Evolutionary conservation across 2,888 invertebrate genomes (phyloP).

Genomic region (Byasa hedistus): DNA sequence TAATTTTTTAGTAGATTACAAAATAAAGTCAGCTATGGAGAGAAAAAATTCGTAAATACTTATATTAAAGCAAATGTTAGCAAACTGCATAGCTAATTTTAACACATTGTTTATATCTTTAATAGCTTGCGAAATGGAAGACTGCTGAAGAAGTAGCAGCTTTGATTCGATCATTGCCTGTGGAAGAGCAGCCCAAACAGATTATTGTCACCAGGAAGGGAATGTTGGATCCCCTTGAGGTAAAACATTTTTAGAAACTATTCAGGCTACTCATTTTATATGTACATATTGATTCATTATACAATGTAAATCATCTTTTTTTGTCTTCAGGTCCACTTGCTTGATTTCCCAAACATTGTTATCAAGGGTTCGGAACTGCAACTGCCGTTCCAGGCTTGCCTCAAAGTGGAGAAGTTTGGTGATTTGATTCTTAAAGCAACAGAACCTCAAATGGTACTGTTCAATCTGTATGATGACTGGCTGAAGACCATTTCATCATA

Average conservation of each 20-base stretch:
- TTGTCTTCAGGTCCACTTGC: constrained; percentile 89
- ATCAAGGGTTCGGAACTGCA: constrained; percentile 99
- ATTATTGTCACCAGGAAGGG: constrained; percentile 99
- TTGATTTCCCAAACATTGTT: constrained; percentile 99
- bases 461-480: constrained; percentile 99
- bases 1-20: too few species aligned
- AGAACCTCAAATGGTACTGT: constrained; percentile 99
- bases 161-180: constrained; percentile 97
- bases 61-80: too few species aligned
- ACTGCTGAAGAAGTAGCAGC: constrained; percentile 99
- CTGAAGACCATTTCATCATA: constrained; percentile 99
- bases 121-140: constrained; percentile 98
- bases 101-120: neutral
- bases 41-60: too few species aligned
- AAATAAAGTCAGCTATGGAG: too few species aligned
- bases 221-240: constrained; percentile 99
- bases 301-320: neutral
- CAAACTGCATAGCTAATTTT: too few species aligned
- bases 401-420: constrained; percentile 99
- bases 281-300: too few species aligned
- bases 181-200: constrained; percentile 99
- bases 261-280: too few species aligned
- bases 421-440: constrained; percentile 99
- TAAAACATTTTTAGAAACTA: constrained; percentile 34
- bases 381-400: constrained; percentile 98